phyloP scores from a whole-genome alignment of 2,888 invertebrate species.

The Amaurobius ferox region DNA sequence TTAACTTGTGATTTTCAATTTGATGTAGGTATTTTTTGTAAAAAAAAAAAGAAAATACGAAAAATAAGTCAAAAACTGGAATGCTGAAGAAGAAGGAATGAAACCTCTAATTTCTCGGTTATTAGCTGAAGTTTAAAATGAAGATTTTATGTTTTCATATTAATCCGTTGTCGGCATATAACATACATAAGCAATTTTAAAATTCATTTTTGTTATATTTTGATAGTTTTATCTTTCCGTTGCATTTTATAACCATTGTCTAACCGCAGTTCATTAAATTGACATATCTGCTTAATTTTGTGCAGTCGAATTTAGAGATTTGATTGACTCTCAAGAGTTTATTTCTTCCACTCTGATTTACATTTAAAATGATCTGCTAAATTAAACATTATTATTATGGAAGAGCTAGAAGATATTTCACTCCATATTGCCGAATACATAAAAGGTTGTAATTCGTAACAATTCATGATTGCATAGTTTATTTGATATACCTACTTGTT shows the following conservation, averaged over 20 bases:
- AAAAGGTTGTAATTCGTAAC: slow-evolving; percentile 80
- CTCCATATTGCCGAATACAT: slow-evolving; percentile 80
- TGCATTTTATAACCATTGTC: slow-evolving; percentile 21
- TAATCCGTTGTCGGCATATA: slow-evolving; percentile 23
- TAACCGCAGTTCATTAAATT: background rate
- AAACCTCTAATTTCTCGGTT: slow-evolving; percentile 25
- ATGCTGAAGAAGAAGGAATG: background rate
- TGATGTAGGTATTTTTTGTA: too few species aligned
- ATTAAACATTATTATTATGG: slow-evolving; percentile 23
- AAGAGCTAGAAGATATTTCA: slow-evolving; percentile 41
- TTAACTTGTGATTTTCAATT: too few species aligned
- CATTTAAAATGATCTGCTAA: background rate
- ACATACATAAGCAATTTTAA: background rate
- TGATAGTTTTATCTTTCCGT: background rate
- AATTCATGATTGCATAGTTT: slow-evolving; percentile 69
- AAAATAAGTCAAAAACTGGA: too few species aligned
- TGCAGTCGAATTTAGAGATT: background rate
- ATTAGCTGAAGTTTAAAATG: slow-evolving; percentile 42
- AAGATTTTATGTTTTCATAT: slow-evolving; percentile 42
- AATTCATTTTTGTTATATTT: background rate
- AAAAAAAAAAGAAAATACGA: too few species aligned
- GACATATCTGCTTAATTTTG: background rate
- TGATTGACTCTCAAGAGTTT: background rate
- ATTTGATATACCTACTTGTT: too few species aligned
- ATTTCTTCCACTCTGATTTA: background rate